phyloP scores from a whole-genome alignment of 2,113 vertebrate genomes.

The Varanus salvator region DNA sequence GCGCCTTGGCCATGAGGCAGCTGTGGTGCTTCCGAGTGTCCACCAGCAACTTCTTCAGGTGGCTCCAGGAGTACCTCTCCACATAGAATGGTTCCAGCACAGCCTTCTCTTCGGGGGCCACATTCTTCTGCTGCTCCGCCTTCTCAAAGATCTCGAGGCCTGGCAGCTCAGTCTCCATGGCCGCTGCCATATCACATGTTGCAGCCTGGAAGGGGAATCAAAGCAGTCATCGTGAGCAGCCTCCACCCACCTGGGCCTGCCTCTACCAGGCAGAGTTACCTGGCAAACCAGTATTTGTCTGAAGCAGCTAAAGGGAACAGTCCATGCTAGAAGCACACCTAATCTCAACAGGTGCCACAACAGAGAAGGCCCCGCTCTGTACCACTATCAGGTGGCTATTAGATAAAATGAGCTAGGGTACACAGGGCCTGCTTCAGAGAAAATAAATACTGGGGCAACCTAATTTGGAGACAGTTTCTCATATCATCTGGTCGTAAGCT shows the following conservation, averaged over 20 bases:
- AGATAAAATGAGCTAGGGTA: no score
- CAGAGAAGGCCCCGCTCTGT: no score
- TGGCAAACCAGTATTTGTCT: no score
- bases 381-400: no score
- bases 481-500: no score
- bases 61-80: conserved; percentile 84
- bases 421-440: no score
- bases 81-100: conserved; percentile 82
- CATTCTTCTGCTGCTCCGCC: conserved; percentile 67
- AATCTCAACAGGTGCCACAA: no score
- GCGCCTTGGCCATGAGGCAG: conserved; percentile 85
- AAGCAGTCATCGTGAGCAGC: conserved; percentile 35
- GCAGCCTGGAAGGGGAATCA: conserved; percentile 68
- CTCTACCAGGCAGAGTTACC: no score
- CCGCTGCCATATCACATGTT: conserved; percentile 86
- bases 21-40: conserved; percentile 85
- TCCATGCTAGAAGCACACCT: no score
- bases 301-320: no score
- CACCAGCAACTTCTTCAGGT: conserved; percentile 82
- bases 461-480: no score
- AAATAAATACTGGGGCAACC: no score
- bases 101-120: conserved; percentile 69
- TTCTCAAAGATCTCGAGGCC: conserved; percentile 84
- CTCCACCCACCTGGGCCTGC: neutral
- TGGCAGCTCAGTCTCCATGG: conserved; percentile 86